Base-by-base conservation (phyloP, 1,140 invertebrate genomes). In the Steinernema khuongi region DNA sequence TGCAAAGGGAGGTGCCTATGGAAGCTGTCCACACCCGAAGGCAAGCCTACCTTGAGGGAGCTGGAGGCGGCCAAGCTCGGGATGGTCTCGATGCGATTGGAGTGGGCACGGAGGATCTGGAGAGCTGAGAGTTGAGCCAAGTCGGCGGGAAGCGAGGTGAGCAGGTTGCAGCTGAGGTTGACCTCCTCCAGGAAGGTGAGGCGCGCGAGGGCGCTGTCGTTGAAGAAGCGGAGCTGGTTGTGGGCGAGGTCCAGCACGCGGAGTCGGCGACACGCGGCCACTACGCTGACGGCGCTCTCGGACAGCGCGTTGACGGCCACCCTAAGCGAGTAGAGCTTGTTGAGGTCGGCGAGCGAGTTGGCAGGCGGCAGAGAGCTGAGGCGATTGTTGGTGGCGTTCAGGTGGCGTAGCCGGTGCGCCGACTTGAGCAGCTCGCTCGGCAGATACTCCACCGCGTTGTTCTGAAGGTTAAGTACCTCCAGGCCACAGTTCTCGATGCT, bases 201-300 rank as follows among this genome's bases (percentile, higher is more conserved):
- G 14, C 60, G 41, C 33, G 43, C 68, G 26, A 75, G 31, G 2
- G 74, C 74, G 33, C 74, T 75, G 70, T 75, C 74, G 29, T 75
- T 71, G 32, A 75, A 75, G 1, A 67, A 75, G 22, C 70, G 33
- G 14, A 75, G 44, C 14, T 66, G 68, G 22, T 75, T 75, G 66
- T 75, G 44, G 29, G 43, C 32, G 14, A 75, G 31, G 50, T 75
- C 74, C 4, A 75, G 60, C 0, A 50, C 22, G 43, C 68, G 67
- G 1, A 75, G 60, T 7, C 70, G 70, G 11, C 72, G 71, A 66
- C 71, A 43, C 17, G 67, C 43, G n/a, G 72, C 70, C n/a, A 72
- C 50, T 0, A 72, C 70, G 2, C 70, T 67, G 4, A 75, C 70
- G 22, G 66, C 70, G 19, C 44, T 60, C 66, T 75, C 74, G 66